These are phyloP conservation scores for Tanytarsus gracilentus DNA, from an alignment of 2,888 invertebrate genomes.

Conservation along the genomic window DNA sequence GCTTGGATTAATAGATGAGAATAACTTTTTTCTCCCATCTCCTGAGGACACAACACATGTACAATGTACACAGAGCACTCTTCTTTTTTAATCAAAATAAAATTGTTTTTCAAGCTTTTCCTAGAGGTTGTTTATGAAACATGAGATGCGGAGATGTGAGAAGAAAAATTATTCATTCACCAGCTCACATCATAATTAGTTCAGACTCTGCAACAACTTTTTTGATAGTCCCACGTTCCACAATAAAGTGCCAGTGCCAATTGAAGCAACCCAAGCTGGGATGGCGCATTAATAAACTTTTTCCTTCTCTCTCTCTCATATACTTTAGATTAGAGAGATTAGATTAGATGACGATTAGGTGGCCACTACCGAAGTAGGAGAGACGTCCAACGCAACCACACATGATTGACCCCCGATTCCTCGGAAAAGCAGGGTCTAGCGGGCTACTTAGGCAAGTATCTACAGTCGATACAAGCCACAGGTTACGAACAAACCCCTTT, in stretches of 20 bases:
- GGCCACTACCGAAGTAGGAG: too few species aligned
- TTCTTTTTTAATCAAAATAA: constrained; percentile 16
- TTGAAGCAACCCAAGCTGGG: neutral
- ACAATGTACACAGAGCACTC: too few species aligned
- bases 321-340: too few species aligned
- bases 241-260: neutral
- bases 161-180: constrained; percentile 1
- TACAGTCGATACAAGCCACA: too few species aligned
- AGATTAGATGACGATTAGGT: too few species aligned
- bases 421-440: too few species aligned
- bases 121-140: constrained; percentile 2
- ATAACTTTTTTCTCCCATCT: too few species aligned
- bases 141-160: neutral
- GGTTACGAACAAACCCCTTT: too few species aligned
- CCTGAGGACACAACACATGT: too few species aligned
- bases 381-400: neutral
- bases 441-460: too few species aligned
- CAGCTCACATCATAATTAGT: constrained; percentile 15
- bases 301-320: neutral
- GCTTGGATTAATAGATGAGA: too few species aligned
- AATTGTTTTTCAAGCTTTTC: neutral
- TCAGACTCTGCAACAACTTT: neutral
- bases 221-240: neutral
- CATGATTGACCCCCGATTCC: too few species aligned
- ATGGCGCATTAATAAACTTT: constrained; percentile 15